Evolutionary conservation across 2,113 vertebrate genomes (phyloP), one percentile per base, ranked within the genome.

Genomic region (Spea multiplicata): DNA sequence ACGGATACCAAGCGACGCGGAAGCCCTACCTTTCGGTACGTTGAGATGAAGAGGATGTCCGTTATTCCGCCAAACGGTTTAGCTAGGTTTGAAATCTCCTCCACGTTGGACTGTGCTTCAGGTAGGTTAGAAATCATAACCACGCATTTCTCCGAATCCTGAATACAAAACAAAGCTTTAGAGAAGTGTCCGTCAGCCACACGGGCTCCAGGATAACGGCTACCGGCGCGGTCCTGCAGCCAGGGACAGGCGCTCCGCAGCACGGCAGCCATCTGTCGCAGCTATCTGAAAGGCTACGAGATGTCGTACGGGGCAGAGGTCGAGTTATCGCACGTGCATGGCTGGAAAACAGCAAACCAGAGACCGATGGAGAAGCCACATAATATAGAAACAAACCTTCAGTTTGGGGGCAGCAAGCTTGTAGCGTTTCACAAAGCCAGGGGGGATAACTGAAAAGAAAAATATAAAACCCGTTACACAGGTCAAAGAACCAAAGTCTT

Each of bases 101-200:
- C 92, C 12, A 87, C 73, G 5, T 90, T 89, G 45, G 87, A 90
- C 3, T 88, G 91, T 71, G 81, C 85, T 72, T 89, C 88, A 3
- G 94, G 93, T 47, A 95, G 83, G 82, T 91, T 91, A 13, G 90
- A 90, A 64, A 95, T 76, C 17, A 90, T 83, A 17, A 94, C 83
- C 12, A 95, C 84, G 44, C 91, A 91, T 45, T 89, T 89, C 1
- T 89, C 90, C 0, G 16, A 12, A 0, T 91, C 90, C 92, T 93
- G 83, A 4, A 80, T 81, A 59, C 67, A 48, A 80, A 81, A 59
- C 67, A 48, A 5, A 73, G 44, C 6, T 8, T 53, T 53, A 53
- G 50, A 6, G 3, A 53, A 12, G 50, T 53, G 50, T 30, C 30
- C 30, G 30, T 30, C 30, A 30, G 30, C 30, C 30, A 30, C 30